These are phyloP conservation scores for Sphaerophoria rueppellii DNA, from an alignment of 2,888 invertebrate genomes.

Conservation along the genomic window DNA sequence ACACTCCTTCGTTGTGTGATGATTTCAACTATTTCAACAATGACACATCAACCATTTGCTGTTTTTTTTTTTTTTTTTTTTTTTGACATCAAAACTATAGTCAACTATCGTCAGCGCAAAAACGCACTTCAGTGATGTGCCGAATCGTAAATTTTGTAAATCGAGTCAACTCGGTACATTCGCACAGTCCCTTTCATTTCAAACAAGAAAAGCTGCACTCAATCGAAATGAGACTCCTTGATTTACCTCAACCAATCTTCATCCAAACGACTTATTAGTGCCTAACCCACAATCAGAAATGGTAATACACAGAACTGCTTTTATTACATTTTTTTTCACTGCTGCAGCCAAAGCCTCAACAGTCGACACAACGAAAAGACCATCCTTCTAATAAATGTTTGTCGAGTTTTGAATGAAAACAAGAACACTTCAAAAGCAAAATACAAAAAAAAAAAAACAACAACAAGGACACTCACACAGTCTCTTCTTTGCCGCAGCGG, in stretches of 20 bases:
- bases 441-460: not conserved
- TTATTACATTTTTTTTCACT: slow-evolving; percentile 9
- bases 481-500: slow-evolving; percentile 20
- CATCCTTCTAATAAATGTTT: slow-evolving; percentile 59
- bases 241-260: not conserved
- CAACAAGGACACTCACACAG: slow-evolving; percentile 15
- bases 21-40: too few relatives aligned
- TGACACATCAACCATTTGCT: too few relatives aligned
- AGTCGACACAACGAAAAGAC: not conserved
- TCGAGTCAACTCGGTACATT: too few relatives aligned
- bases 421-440: slow-evolving; percentile 15
- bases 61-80: too few relatives aligned
- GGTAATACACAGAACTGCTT: slow-evolving; percentile 35
- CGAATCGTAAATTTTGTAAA: too few relatives aligned
- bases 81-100: too few relatives aligned
- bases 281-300: slow-evolving; percentile 51
- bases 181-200: not conserved
- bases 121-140: too few relatives aligned
- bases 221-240: not conserved
- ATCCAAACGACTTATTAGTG: slow-evolving; percentile 56
- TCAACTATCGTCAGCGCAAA: too few relatives aligned
- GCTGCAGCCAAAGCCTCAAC: not conserved
- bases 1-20: too few relatives aligned
- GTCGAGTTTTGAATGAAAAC: slow-evolving; percentile 35
- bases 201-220: not conserved